A percentile compares a stretch with the other conserved stretches of the same genome.
Evolutionary conservation across 2,113 vertebrate genomes (phyloP).

Genomic region (Uropsilus gracilis): DNA sequence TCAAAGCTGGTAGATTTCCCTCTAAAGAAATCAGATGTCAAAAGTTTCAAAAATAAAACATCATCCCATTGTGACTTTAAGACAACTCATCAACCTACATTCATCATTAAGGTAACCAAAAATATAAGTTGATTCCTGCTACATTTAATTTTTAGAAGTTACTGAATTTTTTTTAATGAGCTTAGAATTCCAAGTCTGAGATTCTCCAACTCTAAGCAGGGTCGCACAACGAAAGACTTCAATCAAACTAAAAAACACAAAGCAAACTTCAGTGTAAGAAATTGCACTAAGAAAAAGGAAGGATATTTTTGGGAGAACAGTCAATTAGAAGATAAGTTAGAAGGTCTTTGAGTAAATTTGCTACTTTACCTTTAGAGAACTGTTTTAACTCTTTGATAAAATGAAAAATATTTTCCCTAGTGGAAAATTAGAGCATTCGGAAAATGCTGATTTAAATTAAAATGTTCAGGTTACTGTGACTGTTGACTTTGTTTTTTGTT

Average conservation of each 20-base stretch:
- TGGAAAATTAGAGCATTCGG: neutral
- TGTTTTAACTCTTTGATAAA: conserved; percentile 20
- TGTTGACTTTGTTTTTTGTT: no score
- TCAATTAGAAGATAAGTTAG: conserved; percentile 34
- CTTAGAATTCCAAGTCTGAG: conserved; percentile 30
- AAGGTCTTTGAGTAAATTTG: neutral
- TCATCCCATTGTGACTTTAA: neutral
- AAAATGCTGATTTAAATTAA: conserved; percentile 18
- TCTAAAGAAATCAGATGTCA: neutral
- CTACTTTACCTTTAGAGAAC: neutral
- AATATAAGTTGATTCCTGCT: neutral
- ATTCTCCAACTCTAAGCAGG: neutral
- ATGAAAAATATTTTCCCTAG: neutral
- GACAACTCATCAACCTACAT: neutral
- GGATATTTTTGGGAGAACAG: neutral
- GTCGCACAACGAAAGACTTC: neutral
- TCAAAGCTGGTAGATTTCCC: neutral
- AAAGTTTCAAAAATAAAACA: neutral
- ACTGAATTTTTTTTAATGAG: no score
- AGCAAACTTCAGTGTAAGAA: neutral
- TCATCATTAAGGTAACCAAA: neutral
- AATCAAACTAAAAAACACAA: neutral
- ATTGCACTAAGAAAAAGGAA: neutral
- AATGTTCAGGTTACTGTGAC: neutral
- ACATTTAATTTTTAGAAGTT: neutral